Percentiles rank a stretch among this genome's conserved stretches.
These are phyloP conservation scores for Aphyosemion australe DNA, from an alignment of 2,113 vertebrate species.

Conservation along the genomic window DNA sequence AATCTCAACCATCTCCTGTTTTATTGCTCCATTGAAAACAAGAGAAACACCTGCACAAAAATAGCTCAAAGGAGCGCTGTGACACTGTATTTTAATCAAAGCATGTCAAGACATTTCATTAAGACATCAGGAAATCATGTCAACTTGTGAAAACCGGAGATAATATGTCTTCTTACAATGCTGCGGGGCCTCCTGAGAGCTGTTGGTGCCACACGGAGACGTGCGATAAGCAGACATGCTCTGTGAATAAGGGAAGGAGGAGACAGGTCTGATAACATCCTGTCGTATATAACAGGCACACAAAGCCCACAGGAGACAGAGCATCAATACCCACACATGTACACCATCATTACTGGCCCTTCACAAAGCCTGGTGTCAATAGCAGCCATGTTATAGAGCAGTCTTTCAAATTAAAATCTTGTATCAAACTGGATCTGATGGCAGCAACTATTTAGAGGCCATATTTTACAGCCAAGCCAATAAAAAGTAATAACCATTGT, in stretches of 20 bases:
- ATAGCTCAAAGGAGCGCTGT: not conserved
- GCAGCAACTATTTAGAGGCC: slow-evolving; percentile 92
- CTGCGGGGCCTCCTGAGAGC: slow-evolving; percentile 64
- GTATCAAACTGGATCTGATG: slow-evolving; percentile 94
- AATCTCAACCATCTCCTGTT: no score
- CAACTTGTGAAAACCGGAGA: not conserved
- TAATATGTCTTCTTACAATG: not conserved
- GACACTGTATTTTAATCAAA: not conserved
- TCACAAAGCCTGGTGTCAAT: slow-evolving; percentile 93
- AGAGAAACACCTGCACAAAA: not conserved
- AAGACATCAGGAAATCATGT: slow-evolving; percentile 1
- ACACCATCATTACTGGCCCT: slow-evolving; percentile 89
- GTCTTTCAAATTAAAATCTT: slow-evolving; percentile 99
- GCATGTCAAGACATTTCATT: not conserved
- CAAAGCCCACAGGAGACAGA: slow-evolving; percentile 87
- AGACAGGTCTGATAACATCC: slow-evolving; percentile 84
- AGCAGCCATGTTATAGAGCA: slow-evolving; percentile 86
- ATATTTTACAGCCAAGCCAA: slow-evolving; percentile 93
- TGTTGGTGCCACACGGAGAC: slow-evolving; percentile 84
- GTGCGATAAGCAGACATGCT: slow-evolving; percentile 86
- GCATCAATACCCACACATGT: slow-evolving; percentile 95
- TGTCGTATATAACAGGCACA: slow-evolving; percentile 81
- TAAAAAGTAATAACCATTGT: slow-evolving; percentile 97
- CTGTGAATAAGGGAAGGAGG: slow-evolving; percentile 16
- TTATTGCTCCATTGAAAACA: no score